A percentile compares a stretch with the other conserved stretches of the same genome.
Conservation (phyloP, 2,888 invertebrate species). For the Aspidiotus rigidus region DNA sequence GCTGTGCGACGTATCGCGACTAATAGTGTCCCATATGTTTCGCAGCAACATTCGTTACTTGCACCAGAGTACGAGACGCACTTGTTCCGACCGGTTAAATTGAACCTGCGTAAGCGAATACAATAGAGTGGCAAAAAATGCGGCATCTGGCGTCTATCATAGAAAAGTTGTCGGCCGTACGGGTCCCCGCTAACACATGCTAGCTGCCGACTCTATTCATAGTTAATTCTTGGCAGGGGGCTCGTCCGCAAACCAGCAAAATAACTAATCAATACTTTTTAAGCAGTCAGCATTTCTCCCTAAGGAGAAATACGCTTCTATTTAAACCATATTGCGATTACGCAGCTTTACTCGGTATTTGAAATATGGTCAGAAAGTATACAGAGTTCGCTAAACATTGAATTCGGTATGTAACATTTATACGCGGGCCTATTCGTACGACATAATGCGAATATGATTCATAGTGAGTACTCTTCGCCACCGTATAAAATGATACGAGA, state of each 20-base stretch:
- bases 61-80: conserved; percentile 15
- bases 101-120: conserved; percentile 26
- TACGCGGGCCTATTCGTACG: too few relatives aligned
- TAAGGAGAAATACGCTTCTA: conserved; percentile 1
- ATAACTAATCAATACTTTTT: conserved; percentile 4
- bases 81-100: conserved; percentile 25
- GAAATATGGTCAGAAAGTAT: background rate
- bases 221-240: conserved; percentile 24
- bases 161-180: conserved; percentile 15
- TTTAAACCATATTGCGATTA: conserved; percentile 4
- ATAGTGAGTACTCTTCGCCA: background rate
- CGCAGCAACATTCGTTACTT: conserved; percentile 32
- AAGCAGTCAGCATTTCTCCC: conserved; percentile 1
- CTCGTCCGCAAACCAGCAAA: background rate
- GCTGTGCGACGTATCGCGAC: conserved; percentile 7
- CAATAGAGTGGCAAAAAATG: conserved; percentile 29
- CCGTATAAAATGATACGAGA: background rate
- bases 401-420: background rate
- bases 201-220: conserved; percentile 32
- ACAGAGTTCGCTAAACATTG: background rate
- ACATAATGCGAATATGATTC: background rate
- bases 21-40: conserved; percentile 34
- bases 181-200: conserved; percentile 32
- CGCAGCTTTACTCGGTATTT: conserved; percentile 1
- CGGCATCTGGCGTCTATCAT: conserved; percentile 34